Evolutionary conservation across 2,797 vertebrate species (phyloP).

Genomic region (Geotrypetes seraphini): DNA sequence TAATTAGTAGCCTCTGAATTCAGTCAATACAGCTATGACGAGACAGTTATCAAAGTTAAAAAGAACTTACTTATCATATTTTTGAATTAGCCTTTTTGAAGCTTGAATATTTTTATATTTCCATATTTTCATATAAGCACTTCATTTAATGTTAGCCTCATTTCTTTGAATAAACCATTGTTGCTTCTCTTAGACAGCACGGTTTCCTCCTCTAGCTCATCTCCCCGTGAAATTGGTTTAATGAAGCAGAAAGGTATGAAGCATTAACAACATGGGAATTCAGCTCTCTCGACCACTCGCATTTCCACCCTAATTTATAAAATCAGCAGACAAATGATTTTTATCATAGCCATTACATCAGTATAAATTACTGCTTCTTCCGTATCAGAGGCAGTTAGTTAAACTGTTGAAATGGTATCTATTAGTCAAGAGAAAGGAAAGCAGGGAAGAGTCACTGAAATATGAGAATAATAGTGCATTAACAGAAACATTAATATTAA

Average conservation of each 20-base stretch:
- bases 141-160: conserved; percentile 97
- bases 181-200: conserved; percentile 82
- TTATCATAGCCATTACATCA: conserved; percentile 92
- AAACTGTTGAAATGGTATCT: conserved; percentile 65
- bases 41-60: conserved; percentile 47
- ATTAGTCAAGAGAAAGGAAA: conserved; percentile 43
- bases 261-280: conserved; percentile 96
- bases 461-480: too few species aligned
- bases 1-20: conserved; percentile 58
- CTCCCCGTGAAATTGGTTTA: conserved; percentile 99
- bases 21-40: conserved; percentile 51
- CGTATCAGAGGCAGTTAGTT: conserved; percentile 61
- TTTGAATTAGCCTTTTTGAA: conserved; percentile 59
- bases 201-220: conserved; percentile 98
- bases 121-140: conserved; percentile 94
- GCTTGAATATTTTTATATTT: conserved; percentile 66
- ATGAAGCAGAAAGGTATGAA: conserved; percentile 99
- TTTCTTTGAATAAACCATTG: conserved; percentile 97
- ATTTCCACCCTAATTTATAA: conserved; percentile 94
- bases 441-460: conserved; percentile 46
- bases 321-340: conserved; percentile 88
- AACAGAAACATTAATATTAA: too few species aligned
- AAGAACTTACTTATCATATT: conserved; percentile 61
- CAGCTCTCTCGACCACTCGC: conserved; percentile 79
- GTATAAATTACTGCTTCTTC: conserved; percentile 84